phyloP scores from a whole-genome alignment of 2,888 invertebrate species.

The Deroplatys truncata region DNA sequence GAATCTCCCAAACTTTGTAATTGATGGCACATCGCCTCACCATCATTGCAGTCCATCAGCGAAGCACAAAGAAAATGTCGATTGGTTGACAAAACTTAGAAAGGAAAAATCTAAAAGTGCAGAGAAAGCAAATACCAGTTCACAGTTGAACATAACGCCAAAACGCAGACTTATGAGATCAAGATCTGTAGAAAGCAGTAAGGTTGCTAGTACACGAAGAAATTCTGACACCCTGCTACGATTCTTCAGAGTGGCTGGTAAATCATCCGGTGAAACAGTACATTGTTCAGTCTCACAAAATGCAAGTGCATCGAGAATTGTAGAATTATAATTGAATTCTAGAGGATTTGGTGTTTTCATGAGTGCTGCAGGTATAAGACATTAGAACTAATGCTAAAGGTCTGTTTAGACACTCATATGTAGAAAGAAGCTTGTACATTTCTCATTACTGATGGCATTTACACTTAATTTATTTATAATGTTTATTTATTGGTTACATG shows the following conservation, averaged over 20 bases:
- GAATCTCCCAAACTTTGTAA: slow-evolving; percentile 71
- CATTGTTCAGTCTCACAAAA: neutral
- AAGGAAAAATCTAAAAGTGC: slow-evolving; percentile 46
- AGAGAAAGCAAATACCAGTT: neutral
- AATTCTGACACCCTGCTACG: slow-evolving; percentile 4
- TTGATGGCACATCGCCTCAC: slow-evolving; percentile 75
- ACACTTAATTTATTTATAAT: no score
- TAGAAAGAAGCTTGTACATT: neutral
- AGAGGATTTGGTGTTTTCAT: neutral
- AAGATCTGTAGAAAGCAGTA: neutral
- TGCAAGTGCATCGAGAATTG: neutral
- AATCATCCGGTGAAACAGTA: neutral
- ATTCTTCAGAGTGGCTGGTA: slow-evolving; percentile 12
- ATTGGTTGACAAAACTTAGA: slow-evolving; percentile 68
- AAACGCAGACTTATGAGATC: slow-evolving; percentile 2
- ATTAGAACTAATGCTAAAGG: neutral
- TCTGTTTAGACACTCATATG: neutral
- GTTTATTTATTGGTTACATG: no score
- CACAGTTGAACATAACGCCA: neutral
- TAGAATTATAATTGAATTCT: neutral
- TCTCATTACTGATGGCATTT: neutral
- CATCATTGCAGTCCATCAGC: slow-evolving; percentile 59
- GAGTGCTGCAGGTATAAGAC: neutral
- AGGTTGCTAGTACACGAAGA: neutral
- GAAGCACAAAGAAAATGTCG: slow-evolving; percentile 57